Evolutionary conservation across 2,797 vertebrate genomes (phyloP).

Genomic region (Huso huso): DNA sequence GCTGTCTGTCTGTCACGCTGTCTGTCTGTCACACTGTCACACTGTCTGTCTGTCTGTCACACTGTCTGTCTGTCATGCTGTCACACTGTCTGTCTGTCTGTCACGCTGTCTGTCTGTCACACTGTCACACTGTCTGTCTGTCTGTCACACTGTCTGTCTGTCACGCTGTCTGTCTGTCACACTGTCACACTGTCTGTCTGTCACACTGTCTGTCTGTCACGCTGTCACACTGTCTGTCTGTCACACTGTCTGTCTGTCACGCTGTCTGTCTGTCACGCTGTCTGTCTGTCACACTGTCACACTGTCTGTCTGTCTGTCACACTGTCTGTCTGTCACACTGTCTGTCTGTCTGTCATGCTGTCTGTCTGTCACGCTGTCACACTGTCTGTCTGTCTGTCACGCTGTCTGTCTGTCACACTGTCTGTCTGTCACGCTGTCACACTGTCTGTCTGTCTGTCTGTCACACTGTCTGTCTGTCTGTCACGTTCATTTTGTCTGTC

Average conservation of each 20-base stretch:
- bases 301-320: too few relatives aligned
- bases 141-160: conserved; percentile 24
- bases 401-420: background rate
- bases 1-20: background rate
- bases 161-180: background rate
- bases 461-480: background rate
- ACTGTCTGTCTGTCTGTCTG: background rate
- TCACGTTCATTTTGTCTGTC: conserved; percentile 7
- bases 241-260: conserved; percentile 10
- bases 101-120: background rate
- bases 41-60: background rate
- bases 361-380: conserved; percentile 5
- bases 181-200: background rate
- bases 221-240: background rate
- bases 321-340: too few relatives aligned
- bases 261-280: conserved; percentile 26
- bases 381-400: conserved; percentile 22
- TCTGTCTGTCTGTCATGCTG: too few relatives aligned
- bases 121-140: background rate
- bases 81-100: conserved; percentile 11
- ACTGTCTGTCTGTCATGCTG: conserved; percentile 2
- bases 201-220: background rate
- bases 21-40: background rate
- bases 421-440: background rate
- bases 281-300: too few relatives aligned